Evolutionary conservation across 2,113 vertebrate genomes (phyloP).

Genomic region (Brevimyrus niger): DNA sequence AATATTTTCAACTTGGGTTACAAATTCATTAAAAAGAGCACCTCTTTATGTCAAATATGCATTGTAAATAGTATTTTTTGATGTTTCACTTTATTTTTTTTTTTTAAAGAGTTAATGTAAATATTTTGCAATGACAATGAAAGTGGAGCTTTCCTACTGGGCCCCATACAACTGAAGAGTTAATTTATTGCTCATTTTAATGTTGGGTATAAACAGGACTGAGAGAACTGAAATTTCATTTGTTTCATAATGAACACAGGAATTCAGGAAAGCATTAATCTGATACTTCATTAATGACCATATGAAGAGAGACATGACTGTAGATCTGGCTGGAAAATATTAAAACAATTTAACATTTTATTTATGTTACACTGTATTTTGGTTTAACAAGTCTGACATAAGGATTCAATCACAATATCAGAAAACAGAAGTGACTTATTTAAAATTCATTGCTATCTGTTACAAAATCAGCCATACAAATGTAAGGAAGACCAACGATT

Average conservation of each 20-base stretch:
- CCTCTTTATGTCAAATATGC: background rate
- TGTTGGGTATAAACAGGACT: background rate
- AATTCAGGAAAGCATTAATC: background rate
- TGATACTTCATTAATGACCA: background rate
- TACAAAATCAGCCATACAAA: background rate
- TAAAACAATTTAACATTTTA: background rate
- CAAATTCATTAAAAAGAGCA: background rate
- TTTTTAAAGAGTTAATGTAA: background rate
- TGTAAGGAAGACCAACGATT: background rate
- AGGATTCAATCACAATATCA: background rate
- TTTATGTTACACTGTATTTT: background rate
- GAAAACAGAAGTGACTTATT: background rate
- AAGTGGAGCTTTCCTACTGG: background rate
- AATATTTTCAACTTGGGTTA: background rate
- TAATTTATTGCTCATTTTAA: background rate
- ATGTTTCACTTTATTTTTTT: background rate
- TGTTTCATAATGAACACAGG: background rate
- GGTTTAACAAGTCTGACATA: background rate
- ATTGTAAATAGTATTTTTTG: background rate
- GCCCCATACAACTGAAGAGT: background rate
- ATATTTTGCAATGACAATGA: background rate
- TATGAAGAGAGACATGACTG: background rate
- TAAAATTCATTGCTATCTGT: background rate
- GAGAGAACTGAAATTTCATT: background rate
- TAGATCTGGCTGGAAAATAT: background rate